Conservation (phyloP, 53 echinoderm and acorn worm genomes). For the Temnopleurus reevesii region DNA sequence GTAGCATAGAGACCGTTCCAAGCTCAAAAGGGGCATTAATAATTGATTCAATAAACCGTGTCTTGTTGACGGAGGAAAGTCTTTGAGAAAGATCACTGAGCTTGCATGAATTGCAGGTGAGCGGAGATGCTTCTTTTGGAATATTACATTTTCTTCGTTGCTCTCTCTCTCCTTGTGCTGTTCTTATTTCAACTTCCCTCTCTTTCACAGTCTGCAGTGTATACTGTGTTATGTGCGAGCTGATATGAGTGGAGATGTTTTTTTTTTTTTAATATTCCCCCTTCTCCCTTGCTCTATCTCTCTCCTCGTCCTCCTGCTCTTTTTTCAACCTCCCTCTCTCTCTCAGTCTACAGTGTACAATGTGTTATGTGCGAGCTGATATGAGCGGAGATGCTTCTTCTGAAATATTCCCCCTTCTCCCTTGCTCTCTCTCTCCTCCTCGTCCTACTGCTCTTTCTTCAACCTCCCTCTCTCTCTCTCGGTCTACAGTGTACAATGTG, state of each 20-base stretch:
- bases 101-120: background rate
- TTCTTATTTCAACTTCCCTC: background rate
- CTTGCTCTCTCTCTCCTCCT: too few species aligned
- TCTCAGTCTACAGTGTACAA: too few species aligned
- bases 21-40: background rate
- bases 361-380: too few species aligned
- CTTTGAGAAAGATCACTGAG: background rate
- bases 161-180: background rate
- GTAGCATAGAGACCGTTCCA: background rate
- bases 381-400: too few species aligned
- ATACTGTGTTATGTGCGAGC: too few species aligned
- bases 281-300: background rate
- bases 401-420: too few species aligned
- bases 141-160: too few species aligned
- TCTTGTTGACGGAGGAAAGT: background rate
- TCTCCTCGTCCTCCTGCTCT: background rate
- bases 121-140: background rate
- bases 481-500: too few species aligned
- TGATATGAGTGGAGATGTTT: too few species aligned
- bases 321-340: background rate
- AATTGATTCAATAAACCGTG: conserved; percentile 8
- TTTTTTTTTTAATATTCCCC: too few species aligned
- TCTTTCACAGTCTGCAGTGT: background rate
- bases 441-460: too few species aligned
- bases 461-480: too few species aligned